These are phyloP conservation scores for Drosophila colorata DNA, from an alignment of 2,888 invertebrate genomes.

Conservation along the genomic window DNA sequence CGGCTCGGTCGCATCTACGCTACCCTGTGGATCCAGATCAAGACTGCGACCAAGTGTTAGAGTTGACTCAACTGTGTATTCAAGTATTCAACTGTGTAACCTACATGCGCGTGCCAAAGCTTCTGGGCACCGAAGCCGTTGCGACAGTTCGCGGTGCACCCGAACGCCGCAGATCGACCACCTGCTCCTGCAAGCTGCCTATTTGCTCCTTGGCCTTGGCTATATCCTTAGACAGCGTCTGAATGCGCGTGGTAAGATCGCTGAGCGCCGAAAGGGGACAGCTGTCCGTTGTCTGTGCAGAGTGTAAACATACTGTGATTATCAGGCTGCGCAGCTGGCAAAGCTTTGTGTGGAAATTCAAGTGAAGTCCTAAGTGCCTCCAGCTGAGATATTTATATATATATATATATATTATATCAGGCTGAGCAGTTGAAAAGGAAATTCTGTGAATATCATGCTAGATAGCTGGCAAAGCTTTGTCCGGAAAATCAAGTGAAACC, in stretches of 20 bases:
- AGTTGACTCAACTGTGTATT: neutral
- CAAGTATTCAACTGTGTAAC: neutral
- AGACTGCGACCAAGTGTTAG: slow-evolving; percentile 24
- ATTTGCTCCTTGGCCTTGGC: slow-evolving; percentile 43
- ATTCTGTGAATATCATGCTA: too few relatives aligned
- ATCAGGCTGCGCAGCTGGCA: too few relatives aligned
- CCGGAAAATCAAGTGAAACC: too few relatives aligned
- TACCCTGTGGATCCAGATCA: slow-evolving; percentile 21
- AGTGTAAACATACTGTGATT: neutral
- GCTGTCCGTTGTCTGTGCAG: slow-evolving; percentile 31
- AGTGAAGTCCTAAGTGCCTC: too few relatives aligned
- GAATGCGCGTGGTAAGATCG: slow-evolving; percentile 56
- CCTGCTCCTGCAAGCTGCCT: slow-evolving; percentile 64
- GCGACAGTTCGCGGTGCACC: neutral
- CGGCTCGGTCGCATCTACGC: neutral
- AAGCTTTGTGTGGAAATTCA: too few relatives aligned
- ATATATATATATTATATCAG: too few relatives aligned
- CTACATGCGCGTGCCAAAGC: slow-evolving; percentile 49
- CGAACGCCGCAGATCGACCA: slow-evolving; percentile 54
- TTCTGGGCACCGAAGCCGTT: neutral
- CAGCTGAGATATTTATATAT: too few relatives aligned
- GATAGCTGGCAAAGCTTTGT: too few relatives aligned
- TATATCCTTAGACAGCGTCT: slow-evolving; percentile 47
- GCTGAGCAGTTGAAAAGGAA: too few relatives aligned
- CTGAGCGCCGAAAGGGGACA: slow-evolving; percentile 56